Percentiles rank a stretch among this genome's conserved stretches.
Conservation (phyloP, 2,797 vertebrate genomes). For the Orientallactaga sibirica region DNA sequence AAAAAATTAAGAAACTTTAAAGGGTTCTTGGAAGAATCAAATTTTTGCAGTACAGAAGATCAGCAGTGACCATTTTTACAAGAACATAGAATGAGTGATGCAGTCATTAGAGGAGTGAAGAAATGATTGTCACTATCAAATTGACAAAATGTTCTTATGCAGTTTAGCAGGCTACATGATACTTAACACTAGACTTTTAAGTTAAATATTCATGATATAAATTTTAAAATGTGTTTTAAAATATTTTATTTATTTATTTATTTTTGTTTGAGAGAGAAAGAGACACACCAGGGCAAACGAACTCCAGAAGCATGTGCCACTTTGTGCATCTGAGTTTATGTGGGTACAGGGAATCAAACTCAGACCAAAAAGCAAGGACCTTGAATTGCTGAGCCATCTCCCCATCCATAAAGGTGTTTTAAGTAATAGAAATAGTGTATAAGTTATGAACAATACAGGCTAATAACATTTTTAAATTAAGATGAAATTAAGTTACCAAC, state of each 20-base stretch:
- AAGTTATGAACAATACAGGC: not conserved
- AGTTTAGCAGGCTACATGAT: no score
- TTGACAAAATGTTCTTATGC: not conserved
- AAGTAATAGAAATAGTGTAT: not conserved
- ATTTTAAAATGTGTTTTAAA: not conserved
- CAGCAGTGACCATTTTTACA: not conserved
- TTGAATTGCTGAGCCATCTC: no score
- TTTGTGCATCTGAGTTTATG: no score
- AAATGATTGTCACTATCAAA: not conserved
- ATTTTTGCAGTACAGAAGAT: not conserved
- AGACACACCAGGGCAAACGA: no score
- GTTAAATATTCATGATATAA: not conserved
- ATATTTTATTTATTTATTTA: no score
- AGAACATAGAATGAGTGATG: not conserved
- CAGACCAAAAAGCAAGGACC: no score
- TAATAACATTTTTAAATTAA: not conserved
- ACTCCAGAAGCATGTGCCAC: no score
- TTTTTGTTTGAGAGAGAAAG: no score
- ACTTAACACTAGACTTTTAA: not conserved
- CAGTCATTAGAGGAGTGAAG: not conserved
- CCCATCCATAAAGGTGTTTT: not conserved
- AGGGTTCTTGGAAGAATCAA: not conserved
- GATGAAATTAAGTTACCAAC: not conserved
- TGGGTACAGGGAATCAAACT: no score
- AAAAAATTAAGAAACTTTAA: not conserved